These are phyloP conservation scores for Drosophila oshimai DNA, from an alignment of 1,140 invertebrate species.

Conservation along the genomic window DNA sequence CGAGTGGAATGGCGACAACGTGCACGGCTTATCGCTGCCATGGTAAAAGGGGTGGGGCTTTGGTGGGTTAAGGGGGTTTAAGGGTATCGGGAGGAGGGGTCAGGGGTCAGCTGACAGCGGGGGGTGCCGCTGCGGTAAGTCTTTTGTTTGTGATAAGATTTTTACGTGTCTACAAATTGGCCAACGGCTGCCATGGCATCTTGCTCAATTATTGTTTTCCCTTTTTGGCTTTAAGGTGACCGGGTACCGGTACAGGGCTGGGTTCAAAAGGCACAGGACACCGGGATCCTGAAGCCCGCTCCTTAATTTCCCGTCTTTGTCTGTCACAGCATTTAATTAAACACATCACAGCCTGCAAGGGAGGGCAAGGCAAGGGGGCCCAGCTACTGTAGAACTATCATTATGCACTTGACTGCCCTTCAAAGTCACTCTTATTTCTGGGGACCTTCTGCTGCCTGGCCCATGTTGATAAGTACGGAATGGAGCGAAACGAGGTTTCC, in stretches of 20 bases:
- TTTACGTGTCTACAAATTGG: constrained; percentile 72
- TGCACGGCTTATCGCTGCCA: constrained; percentile 70
- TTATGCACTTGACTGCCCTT: constrained; percentile 26
- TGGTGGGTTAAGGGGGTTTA: neutral
- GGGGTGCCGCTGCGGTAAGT: constrained; percentile 16
- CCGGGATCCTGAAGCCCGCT: neutral
- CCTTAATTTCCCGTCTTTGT: neutral
- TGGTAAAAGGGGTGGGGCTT: neutral
- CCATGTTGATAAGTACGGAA: constrained; percentile 30
- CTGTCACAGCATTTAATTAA: constrained; percentile 34
- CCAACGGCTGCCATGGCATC: constrained; percentile 44
- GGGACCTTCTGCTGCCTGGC: constrained; percentile 7
- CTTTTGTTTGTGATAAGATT: constrained; percentile 68
- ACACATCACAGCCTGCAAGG: constrained; percentile 17
- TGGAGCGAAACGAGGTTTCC: neutral
- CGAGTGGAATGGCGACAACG: constrained; percentile 69
- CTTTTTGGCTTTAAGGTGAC: neutral
- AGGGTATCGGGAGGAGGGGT: neutral
- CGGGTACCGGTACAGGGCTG: neutral
- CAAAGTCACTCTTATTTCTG: neutral
- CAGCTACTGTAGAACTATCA: neutral
- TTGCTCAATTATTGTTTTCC: constrained; percentile 17
- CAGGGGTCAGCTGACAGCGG: neutral
- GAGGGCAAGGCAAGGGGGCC: neutral
- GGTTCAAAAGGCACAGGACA: neutral